Conservation (phyloP, 2,113 vertebrate genomes). For the Labeo rohita region DNA sequence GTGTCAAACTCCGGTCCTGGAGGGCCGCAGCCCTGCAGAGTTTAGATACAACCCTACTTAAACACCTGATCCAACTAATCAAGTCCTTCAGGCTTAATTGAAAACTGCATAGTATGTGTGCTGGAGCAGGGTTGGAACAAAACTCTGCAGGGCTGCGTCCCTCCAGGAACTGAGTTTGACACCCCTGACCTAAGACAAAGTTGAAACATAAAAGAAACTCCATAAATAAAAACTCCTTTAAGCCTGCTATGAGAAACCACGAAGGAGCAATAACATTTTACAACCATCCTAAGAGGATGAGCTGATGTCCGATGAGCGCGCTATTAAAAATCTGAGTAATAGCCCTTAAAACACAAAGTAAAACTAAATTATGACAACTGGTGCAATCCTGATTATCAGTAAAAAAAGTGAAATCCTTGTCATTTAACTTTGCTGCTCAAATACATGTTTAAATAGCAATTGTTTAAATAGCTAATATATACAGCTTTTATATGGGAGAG, state of each 20-base stretch:
- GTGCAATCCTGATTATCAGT: background rate
- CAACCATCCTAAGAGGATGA: background rate
- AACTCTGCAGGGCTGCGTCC: no score
- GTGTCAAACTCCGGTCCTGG: no score
- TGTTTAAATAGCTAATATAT: no score
- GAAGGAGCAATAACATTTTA: background rate
- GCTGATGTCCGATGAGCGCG: background rate
- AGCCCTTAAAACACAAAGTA: background rate
- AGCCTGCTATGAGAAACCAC: background rate
- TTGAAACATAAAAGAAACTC: background rate
- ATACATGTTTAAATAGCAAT: background rate
- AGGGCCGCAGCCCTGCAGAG: no score
- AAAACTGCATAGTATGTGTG: no score
- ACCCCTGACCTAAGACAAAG: background rate
- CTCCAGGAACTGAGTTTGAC: no score
- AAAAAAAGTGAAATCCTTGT: no score
- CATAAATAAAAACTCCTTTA: background rate
- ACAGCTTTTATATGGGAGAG: background rate
- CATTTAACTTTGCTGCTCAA: background rate
- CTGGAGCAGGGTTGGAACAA: no score
- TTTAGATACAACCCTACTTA: no score
- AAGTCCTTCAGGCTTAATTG: no score
- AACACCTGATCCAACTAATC: no score
- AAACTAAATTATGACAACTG: background rate
- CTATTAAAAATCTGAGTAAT: background rate